Base-by-base conservation (phyloP, 1,140 invertebrate genomes). In the Aphaenogaster floridana region DNA sequence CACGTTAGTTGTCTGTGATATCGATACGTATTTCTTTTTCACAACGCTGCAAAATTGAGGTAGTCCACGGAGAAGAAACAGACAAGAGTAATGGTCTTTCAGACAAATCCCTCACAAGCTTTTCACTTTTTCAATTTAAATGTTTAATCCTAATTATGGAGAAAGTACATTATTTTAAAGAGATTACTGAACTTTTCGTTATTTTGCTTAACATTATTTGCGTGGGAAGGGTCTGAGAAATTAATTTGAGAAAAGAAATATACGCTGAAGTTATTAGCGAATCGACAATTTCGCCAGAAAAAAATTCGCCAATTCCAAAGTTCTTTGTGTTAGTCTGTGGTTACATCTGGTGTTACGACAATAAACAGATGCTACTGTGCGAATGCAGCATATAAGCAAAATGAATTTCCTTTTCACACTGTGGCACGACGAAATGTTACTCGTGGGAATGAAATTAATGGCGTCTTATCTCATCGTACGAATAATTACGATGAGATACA, bases 371-470 rank as follows among this genome's bases (percentile, higher is more conserved):
- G 80, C 13, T 61, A 39, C 80, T 28, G 64, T 68, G 54, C 36
- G 80, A 72, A 48, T 11, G 15, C 3, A 59, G 28, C 3, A 50
- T 21, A 59, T 17, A 61, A 63, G 69, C 21, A 50, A 84, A 84
- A 28, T 42, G 54, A 84, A 84, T 84, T 63, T 84, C 69, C 69
- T 84, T 84, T 76, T 84, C 80, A 57, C 66, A 61, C 54, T 61
- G 54, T 13, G 21, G 9, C 15, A 76, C 54, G n/a, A 84, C 36
- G 64, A 57, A 7, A 57, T 36, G 42, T 74, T 83, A 74, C 5
- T 36, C 66, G 79, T 89, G 88, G 63, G 87, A 89, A 45, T 28
- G 63, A 78, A 88, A 84, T 84, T 76, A 84, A 57, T 42, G 48
- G 34, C 9, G 57, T 61, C 39, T 84, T 74, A 52, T 45, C 21